These are phyloP conservation scores for Acrocyrtus sp. DNA, from an alignment of 2,888 invertebrate genomes.

Conservation along the genomic window DNA sequence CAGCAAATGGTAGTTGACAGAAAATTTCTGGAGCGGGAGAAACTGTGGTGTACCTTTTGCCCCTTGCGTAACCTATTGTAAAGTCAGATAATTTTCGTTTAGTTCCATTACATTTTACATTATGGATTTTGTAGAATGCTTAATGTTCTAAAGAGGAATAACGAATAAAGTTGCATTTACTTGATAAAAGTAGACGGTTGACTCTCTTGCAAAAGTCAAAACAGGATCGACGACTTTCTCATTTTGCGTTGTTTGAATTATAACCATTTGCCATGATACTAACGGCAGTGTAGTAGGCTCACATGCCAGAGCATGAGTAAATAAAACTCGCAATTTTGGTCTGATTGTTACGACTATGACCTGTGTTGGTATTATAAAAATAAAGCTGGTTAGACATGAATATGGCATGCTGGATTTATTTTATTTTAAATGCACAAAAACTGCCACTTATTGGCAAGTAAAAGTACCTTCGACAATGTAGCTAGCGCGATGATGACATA, in stretches of 20 bases:
- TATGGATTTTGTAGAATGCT: no score
- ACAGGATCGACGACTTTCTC: slow-evolving; percentile 82
- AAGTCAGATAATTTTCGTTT: no score
- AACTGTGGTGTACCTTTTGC: slow-evolving; percentile 67
- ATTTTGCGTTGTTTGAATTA: slow-evolving; percentile 77
- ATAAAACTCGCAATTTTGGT: slow-evolving; percentile 80
- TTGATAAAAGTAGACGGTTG: slow-evolving; percentile 86
- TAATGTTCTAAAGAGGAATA: no score
- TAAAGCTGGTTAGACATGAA: neutral
- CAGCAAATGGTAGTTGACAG: slow-evolving; percentile 77
- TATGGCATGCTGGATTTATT: no score
- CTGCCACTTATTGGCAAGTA: neutral
- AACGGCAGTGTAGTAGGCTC: slow-evolving; percentile 86
- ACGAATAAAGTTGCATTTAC: no score
- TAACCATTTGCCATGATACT: slow-evolving; percentile 91
- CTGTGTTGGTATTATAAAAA: slow-evolving; percentile 66
- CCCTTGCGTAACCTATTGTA: slow-evolving; percentile 70
- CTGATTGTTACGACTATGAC: slow-evolving; percentile 82
- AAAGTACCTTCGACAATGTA: slow-evolving; percentile 84
- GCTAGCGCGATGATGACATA: slow-evolving; percentile 90
- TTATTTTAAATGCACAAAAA: neutral
- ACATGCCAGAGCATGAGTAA: slow-evolving; percentile 78
- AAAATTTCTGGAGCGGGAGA: slow-evolving; percentile 76
- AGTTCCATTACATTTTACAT: no score
- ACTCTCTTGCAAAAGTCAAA: slow-evolving; percentile 88